Evolutionary conservation across 2,113 vertebrate genomes (phyloP), one percentile per base, ranked within the genome.

Genomic region (Turnix velox): DNA sequence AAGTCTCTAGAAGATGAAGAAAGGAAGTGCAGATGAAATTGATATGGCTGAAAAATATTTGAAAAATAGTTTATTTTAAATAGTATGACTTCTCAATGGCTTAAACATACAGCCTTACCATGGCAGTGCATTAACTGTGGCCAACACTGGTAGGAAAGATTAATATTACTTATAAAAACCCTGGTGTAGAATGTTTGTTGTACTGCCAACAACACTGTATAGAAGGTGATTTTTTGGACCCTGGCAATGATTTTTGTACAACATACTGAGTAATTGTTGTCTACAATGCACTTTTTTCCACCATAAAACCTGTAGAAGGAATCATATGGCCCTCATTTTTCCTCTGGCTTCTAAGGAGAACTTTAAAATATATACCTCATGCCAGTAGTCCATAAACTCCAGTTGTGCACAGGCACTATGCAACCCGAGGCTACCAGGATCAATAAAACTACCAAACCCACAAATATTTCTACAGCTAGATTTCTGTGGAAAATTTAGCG

Each of bases 251-350:
- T 87, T 96, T 95, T 95, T 94, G 71, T 51, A 65, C 58, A 67
- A 74, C 1, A 0, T 55, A 95, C 84, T 71, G 78, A 80, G 94
- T 89, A 93, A 96, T 96, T 81, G 61, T 94, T 87, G 92, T 91
- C 94, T 96, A 91, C 93, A 85, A 77, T 27, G 63, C 59, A 87
- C 67, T 94, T 87, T 81, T 91, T 93, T 80, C 91, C 48, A 48
- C 78, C 74, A 90, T 96, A 96, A 96, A 96, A 94, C n/a, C 67
- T 77, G 67, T 28, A 73, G 89, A 85, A 87, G 67, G 87, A 89
- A 93, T 94, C 92, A 93, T 91, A 96, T 2, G 6, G 63, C 91
- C 52, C 84, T 96, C 82, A 55, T 94, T 95, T 93, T 94, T 94
- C 58, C 94, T 94, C 78, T 74, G 37, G 75, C 78, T 94, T 91